Evolutionary conservation across 2,888 invertebrate genomes (phyloP).

Genomic region (Elmis aenea): DNA sequence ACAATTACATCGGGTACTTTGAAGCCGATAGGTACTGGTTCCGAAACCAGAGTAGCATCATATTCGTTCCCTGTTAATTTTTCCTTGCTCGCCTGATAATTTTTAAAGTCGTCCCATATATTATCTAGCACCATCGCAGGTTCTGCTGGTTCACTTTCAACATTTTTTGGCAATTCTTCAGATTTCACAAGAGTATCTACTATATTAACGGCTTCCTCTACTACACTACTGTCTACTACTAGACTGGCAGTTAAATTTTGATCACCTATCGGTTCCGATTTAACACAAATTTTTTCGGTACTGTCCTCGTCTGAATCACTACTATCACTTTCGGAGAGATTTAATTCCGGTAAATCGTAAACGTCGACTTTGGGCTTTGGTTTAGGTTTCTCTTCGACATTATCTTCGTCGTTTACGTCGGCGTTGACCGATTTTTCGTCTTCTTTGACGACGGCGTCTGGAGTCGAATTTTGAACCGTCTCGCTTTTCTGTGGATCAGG

Average conservation of each 20-base stretch:
- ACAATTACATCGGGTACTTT: not conserved
- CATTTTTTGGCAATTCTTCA: no score
- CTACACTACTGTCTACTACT: no score
- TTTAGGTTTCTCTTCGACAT: conserved; percentile 27
- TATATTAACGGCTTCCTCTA: no score
- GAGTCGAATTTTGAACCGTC: conserved; percentile 7
- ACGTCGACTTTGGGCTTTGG: conserved; percentile 56
- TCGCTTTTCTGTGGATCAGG: conserved; percentile 19
- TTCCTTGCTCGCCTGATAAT: conserved; percentile 66
- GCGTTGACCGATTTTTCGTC: conserved; percentile 33
- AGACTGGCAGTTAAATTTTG: conserved; percentile 1
- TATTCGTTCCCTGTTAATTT: conserved; percentile 45
- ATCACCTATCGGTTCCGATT: conserved; percentile 4
- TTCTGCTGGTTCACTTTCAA: conserved; percentile 46
- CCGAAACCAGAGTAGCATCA: conserved; percentile 15
- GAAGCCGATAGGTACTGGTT: not conserved
- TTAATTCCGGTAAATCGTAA: conserved; percentile 71
- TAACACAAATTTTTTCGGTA: conserved; percentile 14
- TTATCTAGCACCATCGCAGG: conserved; percentile 62
- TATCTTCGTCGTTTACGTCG: conserved; percentile 40
- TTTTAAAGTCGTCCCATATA: conserved; percentile 74
- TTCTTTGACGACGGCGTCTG: conserved; percentile 26
- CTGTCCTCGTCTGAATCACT: conserved; percentile 55
- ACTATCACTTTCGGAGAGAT: conserved; percentile 80
- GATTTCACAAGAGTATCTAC: not conserved